Evolutionary conservation across 2,797 vertebrate genomes (phyloP).

Genomic region (Dryobates pubescens): DNA sequence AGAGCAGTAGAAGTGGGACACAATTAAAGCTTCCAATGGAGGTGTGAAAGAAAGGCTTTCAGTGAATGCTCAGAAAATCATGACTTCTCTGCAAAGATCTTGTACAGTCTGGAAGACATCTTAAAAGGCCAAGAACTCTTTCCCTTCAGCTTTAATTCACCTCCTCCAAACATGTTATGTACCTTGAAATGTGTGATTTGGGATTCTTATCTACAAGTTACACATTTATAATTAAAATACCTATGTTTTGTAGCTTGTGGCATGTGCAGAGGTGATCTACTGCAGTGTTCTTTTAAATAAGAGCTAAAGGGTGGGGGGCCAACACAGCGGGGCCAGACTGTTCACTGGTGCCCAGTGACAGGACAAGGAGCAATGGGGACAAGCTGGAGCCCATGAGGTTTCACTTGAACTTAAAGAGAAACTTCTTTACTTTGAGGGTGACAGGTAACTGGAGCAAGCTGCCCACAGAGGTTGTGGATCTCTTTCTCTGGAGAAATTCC

Average conservation of each 20-base stretch:
- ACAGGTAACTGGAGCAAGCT: no score
- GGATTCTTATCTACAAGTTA: neutral
- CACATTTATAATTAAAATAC: neutral
- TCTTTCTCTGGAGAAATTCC: no score
- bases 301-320: neutral
- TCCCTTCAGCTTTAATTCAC: neutral
- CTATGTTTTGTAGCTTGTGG: neutral
- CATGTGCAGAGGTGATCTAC: neutral
- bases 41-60: neutral
- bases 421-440: no score
- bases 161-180: neutral
- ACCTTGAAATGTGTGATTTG: neutral
- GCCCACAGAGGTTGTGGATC: no score
- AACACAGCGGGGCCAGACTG: no score
- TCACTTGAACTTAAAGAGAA: no score
- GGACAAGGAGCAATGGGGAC: no score
- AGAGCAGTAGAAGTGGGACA: neutral
- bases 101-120: neutral
- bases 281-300: neutral
- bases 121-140: neutral
- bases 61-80: constrained; percentile 15
- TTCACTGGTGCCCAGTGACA: no score
- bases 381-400: no score
- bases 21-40: neutral
- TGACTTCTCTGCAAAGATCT: neutral